phyloP scores from a whole-genome alignment of 1,140 invertebrate species.

The Micrasema longulum region DNA sequence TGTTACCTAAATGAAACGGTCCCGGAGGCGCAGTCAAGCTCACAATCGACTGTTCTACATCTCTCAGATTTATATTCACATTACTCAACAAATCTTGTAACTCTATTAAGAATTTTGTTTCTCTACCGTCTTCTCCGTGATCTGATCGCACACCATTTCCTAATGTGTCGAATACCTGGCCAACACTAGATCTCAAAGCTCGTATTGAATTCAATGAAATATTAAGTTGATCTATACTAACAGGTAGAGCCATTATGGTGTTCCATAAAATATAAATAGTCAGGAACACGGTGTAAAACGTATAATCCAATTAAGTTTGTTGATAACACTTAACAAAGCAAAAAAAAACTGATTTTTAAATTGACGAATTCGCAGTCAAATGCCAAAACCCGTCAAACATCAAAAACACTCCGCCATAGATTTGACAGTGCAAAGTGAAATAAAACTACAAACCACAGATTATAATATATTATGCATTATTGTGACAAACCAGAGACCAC shows the following conservation, averaged over 20 bases:
- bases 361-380: no score
- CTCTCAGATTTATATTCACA: constrained; percentile 81
- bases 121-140: constrained; percentile 81
- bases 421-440: no score
- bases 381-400: no score
- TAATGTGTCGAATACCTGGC: constrained; percentile 83
- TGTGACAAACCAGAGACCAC: no score
- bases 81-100: constrained; percentile 81
- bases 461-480: no score
- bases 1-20: constrained; percentile 85
- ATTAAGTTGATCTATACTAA: constrained; percentile 42
- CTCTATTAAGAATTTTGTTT: constrained; percentile 82
- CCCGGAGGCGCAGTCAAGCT: constrained; percentile 78
- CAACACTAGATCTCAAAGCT: constrained; percentile 82
- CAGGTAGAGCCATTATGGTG: constrained; percentile 31
- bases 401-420: no score
- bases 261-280: no score
- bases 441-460: no score
- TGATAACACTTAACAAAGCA: no score
- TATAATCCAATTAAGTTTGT: no score
- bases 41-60: constrained; percentile 81
- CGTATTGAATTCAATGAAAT: constrained; percentile 69
- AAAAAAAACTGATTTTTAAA: no score
- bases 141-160: constrained; percentile 81
- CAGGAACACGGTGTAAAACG: no score